Conservation (phyloP, 1,140 invertebrate genomes). For the Penaeus japonicus region DNA sequence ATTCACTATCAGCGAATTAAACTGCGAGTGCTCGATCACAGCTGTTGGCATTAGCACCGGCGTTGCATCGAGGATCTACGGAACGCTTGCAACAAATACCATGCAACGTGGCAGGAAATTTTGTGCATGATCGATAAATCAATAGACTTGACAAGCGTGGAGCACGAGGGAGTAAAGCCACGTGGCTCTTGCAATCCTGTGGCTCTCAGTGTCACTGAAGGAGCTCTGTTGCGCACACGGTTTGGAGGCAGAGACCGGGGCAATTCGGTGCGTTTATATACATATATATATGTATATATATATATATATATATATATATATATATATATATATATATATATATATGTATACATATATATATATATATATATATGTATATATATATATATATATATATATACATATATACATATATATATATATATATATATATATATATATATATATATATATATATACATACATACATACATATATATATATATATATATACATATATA, state of each 20-base stretch:
- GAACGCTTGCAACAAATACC: too few species aligned
- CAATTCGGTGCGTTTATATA: neutral
- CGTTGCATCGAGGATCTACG: too few species aligned
- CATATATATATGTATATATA: neutral
- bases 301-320: neutral
- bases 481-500: neutral
- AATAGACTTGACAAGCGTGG: too few species aligned
- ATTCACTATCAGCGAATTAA: too few species aligned
- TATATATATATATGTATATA: neutral
- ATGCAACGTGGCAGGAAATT: too few species aligned
- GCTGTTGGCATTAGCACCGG: too few species aligned
- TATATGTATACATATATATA: neutral
- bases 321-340: neutral
- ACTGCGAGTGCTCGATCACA: too few species aligned
- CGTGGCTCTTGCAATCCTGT: neutral
- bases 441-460: neutral
- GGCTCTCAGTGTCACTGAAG: neutral
- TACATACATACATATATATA: neutral
- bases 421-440: neutral
- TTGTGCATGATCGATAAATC: too few species aligned
- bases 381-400: neutral
- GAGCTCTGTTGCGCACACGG: neutral
- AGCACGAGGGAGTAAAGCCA: neutral
- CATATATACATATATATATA: neutral
- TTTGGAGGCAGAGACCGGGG: neutral